Conservation (phyloP, 1,140 invertebrate species). For the Neodiprion lecontei region DNA sequence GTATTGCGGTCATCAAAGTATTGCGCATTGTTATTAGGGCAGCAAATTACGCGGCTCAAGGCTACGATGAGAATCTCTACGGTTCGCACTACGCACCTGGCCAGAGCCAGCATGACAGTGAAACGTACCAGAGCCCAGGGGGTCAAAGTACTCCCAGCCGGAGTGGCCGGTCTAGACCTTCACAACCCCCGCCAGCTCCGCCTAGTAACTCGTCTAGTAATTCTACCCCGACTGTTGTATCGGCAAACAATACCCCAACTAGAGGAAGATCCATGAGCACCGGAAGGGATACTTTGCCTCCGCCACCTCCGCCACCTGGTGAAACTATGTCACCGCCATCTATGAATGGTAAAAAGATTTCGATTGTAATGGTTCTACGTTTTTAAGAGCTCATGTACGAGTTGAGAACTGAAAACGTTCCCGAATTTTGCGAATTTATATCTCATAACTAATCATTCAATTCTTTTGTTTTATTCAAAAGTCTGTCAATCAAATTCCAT, state of each 20-base stretch:
- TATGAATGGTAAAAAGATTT: slow-evolving; percentile 48
- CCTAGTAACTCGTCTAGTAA: slow-evolving; percentile 73
- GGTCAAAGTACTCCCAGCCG: slow-evolving; percentile 67
- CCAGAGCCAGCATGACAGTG: slow-evolving; percentile 54
- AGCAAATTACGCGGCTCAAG: slow-evolving; percentile 50
- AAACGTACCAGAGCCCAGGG: slow-evolving; percentile 58
- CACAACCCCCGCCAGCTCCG: slow-evolving; percentile 86
- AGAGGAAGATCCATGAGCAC: slow-evolving; percentile 71
- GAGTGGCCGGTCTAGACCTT: slow-evolving; percentile 72
- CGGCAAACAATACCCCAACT: slow-evolving; percentile 72
- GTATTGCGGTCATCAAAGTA: not conserved
- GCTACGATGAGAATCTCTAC: slow-evolving; percentile 60
- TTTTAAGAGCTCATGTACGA: not conserved
- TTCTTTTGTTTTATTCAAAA: no score
- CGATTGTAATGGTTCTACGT: no score
- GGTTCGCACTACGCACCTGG: slow-evolving; percentile 57
- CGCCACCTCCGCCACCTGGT: slow-evolving; percentile 85
- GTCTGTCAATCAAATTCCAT: no score
- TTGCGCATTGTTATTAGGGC: slow-evolving; percentile 37
- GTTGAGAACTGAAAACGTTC: not conserved
- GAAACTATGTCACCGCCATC: slow-evolving; percentile 65
- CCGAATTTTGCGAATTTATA: no score
- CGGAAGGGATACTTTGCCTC: slow-evolving; percentile 78
- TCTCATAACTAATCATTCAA: no score
- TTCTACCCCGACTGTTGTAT: slow-evolving; percentile 72